Base-by-base conservation (phyloP, 23 tunicate species). In the Trididemnum miniatum region DNA sequence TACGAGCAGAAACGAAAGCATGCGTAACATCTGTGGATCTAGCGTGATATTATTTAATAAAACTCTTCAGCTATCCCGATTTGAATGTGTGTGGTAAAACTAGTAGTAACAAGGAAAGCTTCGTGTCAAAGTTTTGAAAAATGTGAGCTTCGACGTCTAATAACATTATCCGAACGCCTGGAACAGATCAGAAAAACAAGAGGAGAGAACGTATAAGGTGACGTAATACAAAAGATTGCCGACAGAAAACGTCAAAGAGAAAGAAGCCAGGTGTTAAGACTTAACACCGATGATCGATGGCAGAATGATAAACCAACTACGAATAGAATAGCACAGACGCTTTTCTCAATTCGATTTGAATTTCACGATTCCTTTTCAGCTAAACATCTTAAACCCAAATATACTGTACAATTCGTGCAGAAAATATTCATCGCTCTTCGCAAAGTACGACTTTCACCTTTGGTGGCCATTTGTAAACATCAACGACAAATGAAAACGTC, bases 221-320 rank as follows among this genome's bases (percentile, higher is more conserved):
- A 37, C 38, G 25, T 24, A 67, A 67, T 38, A 74, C 79, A 74
- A 74, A 74, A 27, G 32, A 49, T 40, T 74, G 79, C 9, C 59
- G 79, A 74, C 59, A 74, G 79, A 74, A 74, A 24, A 20, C 59
- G 59, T 74, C 79, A 39, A 74, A 39, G 7, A 28, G 79, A 74
- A 5, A 3, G 23, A 74, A 39, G 18, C 79, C 79, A 74, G 79
- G 79, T 74, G 79, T 27, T 74, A 74, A 30, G 25, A 38, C 75
- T 67, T 67, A 67, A 15, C 38, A 31, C 27, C 38, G 75, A 31
- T 67, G 75, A 67, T 67, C 37, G 75, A 67, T 67, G 3, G n/a
- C 20, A 20, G 75, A 20, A 4, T 24, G 38, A 67, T 22, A 30
- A 15, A 4, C 32, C 12, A 67, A 62, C 15, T 62, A 62, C 23